These are phyloP conservation scores for Pipistrellus nathusii DNA, from an alignment of 2,797 vertebrate genomes.

Conservation along the genomic window DNA sequence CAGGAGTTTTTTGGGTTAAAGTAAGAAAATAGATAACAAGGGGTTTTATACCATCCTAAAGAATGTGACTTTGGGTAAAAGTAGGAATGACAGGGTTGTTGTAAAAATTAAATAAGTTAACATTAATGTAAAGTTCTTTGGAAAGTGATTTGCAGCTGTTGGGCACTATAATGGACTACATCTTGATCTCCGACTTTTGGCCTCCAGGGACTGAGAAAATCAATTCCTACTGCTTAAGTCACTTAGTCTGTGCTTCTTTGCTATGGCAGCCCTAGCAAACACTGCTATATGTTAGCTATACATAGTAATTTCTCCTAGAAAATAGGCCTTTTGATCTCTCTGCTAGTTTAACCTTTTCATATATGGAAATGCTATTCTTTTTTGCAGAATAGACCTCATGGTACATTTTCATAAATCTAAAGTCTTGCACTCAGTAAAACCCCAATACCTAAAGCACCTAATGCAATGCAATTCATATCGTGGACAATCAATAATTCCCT, in stretches of 20 bases:
- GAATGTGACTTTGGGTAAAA: background rate
- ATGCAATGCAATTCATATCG: background rate
- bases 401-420: background rate
- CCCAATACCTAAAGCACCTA: background rate
- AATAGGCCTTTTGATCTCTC: background rate
- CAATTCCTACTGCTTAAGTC: background rate
- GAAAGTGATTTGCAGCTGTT: background rate
- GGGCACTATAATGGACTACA: background rate
- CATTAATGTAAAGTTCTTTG: background rate
- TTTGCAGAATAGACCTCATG: background rate
- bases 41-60: background rate
- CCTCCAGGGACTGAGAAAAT: background rate
- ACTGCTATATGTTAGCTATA: background rate
- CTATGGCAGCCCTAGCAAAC: background rate
- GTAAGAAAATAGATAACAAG: background rate
- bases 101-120: background rate
- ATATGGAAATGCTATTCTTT: background rate
- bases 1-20: background rate
- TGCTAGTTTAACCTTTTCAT: background rate
- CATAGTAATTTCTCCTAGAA: constrained; percentile 10
- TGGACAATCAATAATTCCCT: background rate
- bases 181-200: background rate
- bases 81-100: background rate
- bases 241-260: too few species aligned
- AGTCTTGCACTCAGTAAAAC: background rate